Evolutionary conservation across 2,113 vertebrate genomes (phyloP), one percentile per base, ranked within the genome.

Genomic region (Laticauda colubrina): DNA sequence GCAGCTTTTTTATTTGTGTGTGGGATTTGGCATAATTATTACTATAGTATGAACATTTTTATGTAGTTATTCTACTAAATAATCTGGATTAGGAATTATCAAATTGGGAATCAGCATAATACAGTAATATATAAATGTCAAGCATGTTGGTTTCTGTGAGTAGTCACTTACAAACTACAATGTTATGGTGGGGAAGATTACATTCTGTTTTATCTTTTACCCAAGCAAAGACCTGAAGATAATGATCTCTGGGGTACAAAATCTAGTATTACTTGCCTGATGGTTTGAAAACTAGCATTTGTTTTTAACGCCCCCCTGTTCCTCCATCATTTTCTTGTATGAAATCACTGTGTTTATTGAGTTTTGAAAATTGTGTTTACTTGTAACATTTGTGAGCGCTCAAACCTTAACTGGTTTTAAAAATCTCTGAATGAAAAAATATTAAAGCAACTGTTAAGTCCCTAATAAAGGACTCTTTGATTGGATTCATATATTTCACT

Each of bases 81-180:
- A 10, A 43, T 29, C 26, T 87, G 23, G 29, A 54, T 21, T 61
- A 23, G 43, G 29, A 87, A 21, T 57, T 21, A 51, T 75, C 23
- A 89, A 92, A 92, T 89, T 55, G 53, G 57, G 85, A 29, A 20
- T 92, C n/a, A 54, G 85, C 85, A 61, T 61, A 26, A 39, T 57
- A 53, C 11, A 3, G 51, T 53, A 29, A 51, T 55, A 34, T 21
- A 5, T 45, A 75, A 87, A 56, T 59, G 24, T n/a, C 21, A 55
- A 39, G 4, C 15, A 29, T n/a, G 26, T 4, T 86, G 54, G 85
- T 86, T 75, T 75, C 29, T 75, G 2, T 75, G 64, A 75, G 64
- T 53, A 54, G 48, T 53, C n/a, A 54, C 6, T 92, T 12, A 15
- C 5, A 23, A 56, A 29, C 20, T 39, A 18, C 15, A n/a, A 24